Evolutionary conservation across 2,888 invertebrate species (phyloP), one percentile per base, ranked within the genome.

Genomic region (Gnatocerus cornutus): DNA sequence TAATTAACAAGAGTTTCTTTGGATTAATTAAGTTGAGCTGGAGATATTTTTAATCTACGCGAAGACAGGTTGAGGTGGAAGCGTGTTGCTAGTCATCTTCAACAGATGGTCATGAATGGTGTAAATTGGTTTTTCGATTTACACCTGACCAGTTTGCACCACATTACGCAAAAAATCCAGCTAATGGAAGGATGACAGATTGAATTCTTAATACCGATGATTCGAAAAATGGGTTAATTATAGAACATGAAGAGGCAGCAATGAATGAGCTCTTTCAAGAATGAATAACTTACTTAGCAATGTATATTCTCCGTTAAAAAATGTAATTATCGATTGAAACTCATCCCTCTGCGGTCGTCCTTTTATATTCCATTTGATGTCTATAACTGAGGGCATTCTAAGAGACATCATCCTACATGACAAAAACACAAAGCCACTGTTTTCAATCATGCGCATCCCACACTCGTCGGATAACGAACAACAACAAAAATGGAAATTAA

Each of bases 401-500:
- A 48, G 61, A 61, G 61, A 61, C 61, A 61, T 61, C 61, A 61
- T 61, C 61, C 61, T 61, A 61, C 61, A 79, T 78, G 80, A 78
- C 78, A 78, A 78, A 80, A 77, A 78, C 77, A 80, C 78, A 80
- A 80, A 79, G 79, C 79, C 80, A 79, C 79, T 72, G 79, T 80
- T 81, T 79, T 81, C 80, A 80, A 81, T 80, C 80, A 80, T 77
- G 76, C 74, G 73, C 78, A 67, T 74, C 80, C 79, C 76, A 77
- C 78, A 74, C 79, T 56, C 53, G 55, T 46, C 66, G 71, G 74
- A 75, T 76, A 73, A 74, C 72, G 56, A 75, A 78, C 76, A 80
- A 80, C 81, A 81, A 80, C 81, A 81, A 81, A 83, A 81, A 82
- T 81, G 79, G 79, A 81, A 82, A 83, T 83, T 83, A 83, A 83